A percentile compares a stretch with the other conserved stretches of the same genome.
These are phyloP conservation scores for Premnoplex brunnescens DNA, from an alignment of 2,797 vertebrate species.

Conservation along the genomic window DNA sequence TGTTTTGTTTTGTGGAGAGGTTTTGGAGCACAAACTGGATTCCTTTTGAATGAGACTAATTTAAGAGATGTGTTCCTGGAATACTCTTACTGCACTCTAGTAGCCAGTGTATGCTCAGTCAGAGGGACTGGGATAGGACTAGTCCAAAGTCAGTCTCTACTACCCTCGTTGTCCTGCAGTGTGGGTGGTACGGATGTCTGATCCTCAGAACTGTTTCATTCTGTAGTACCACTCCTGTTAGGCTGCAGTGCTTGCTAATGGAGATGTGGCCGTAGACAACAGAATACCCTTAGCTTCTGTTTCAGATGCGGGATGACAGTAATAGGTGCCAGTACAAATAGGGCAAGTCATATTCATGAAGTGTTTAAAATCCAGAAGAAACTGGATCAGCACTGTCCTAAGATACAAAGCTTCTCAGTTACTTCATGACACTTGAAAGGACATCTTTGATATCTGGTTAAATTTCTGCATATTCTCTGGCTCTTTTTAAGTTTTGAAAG, in stretches of 20 bases:
- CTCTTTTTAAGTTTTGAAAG: neutral
- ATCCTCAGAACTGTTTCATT: neutral
- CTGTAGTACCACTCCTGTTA: neutral
- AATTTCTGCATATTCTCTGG: neutral
- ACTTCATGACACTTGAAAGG: neutral
- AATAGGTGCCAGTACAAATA: neutral
- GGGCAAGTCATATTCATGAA: neutral
- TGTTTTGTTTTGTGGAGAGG: neutral
- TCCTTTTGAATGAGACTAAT: conserved; percentile 21
- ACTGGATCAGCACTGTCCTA: neutral
- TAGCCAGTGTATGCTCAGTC: neutral
- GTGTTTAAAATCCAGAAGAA: neutral
- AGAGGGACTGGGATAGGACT: neutral
- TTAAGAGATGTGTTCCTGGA: neutral
- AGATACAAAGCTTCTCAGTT: neutral
- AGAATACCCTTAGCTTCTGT: neutral
- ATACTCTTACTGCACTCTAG: neutral
- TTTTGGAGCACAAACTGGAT: conserved; percentile 6
- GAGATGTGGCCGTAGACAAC: neutral
- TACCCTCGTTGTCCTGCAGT: neutral
- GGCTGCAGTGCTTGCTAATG: neutral
- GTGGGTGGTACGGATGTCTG: accelerated
- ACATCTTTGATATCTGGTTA: neutral
- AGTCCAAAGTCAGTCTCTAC: neutral
- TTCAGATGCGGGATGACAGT: neutral